phyloP scores from a whole-genome alignment of 2,888 invertebrate genomes.

The Drosophila mettleri region DNA sequence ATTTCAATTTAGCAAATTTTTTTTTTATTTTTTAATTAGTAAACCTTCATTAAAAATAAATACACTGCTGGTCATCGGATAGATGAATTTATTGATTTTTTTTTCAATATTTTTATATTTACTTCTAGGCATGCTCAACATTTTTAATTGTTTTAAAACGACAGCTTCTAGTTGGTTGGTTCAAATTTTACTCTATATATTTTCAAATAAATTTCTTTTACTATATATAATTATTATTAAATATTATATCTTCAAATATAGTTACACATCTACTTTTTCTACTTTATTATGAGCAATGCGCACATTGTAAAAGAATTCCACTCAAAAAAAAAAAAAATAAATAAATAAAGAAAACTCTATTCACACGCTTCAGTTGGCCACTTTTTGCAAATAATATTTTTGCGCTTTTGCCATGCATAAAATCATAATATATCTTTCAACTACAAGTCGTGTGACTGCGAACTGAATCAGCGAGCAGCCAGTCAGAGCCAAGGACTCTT shows the following conservation, averaged over 20 bases:
- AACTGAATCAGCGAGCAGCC: conserved; percentile 20
- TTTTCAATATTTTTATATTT: too few species aligned
- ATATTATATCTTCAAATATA: background rate
- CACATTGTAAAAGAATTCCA: background rate
- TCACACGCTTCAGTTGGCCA: conserved; percentile 2
- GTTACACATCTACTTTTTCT: background rate
- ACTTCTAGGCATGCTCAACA: too few species aligned
- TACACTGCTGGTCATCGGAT: too few species aligned
- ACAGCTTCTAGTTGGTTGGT: too few species aligned
- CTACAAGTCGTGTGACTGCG: conserved; percentile 6
- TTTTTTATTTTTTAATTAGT: too few species aligned
- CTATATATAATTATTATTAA: background rate
- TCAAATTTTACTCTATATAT: too few species aligned
- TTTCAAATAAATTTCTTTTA: background rate
- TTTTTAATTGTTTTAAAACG: too few species aligned
- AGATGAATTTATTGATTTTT: too few species aligned
- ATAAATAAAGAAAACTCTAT: conserved; percentile 13
- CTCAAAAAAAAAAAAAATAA: background rate
- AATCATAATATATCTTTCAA: conserved; percentile 69
- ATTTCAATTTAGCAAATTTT: too few species aligned
- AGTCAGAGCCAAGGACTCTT: conserved; percentile 29
- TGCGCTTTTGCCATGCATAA: conserved; percentile 66
- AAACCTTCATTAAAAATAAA: too few species aligned
- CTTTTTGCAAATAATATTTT: conserved; percentile 36
- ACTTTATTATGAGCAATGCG: background rate